Base-by-base conservation (phyloP, 2,888 invertebrate genomes). In the Luffia ferchaultella region DNA sequence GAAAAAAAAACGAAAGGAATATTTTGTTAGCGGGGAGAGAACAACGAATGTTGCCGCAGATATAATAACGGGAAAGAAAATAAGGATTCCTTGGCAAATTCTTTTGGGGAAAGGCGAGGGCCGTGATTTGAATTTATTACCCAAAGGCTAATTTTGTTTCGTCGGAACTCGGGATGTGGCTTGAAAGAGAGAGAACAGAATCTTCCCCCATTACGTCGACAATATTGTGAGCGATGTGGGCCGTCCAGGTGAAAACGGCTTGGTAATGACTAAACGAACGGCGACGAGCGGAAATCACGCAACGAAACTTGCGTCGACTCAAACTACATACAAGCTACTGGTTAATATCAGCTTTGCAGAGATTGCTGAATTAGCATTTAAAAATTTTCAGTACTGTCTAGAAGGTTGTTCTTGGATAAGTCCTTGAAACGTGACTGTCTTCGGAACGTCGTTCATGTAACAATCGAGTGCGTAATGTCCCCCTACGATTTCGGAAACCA, bases 51-150 rank as follows among this genome's bases (percentile, higher is more conserved):
- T 16, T n/a, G 20, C 49, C 49, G 20, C 49, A 49, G 42, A 49
- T 43, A 43, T 67, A 74, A 74, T 70, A 75, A 75, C 71, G 64
- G 67, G 73, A 76, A 76, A 70, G 68, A 73, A 78, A 80, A 79
- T 79, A 78, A 73, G 75, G 70, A 76, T 73, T 76, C 71, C 72
- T 62, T 67, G 61, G 69, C 63, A 70, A 76, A 76, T 76, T 73
- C 77, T 71, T 73, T 64, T 65, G 68, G 66, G 73, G 70, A 71
- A 77, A 77, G 71, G 70, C 73, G 72, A 65, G 65, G 61, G 68
- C 65, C 74, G 76, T 79, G 79, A 82, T 82, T 80, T 78, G 78
- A 78, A 80, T 79, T 79, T 78, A 79, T 78, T 77, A 73, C 76
- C 67, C 68, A 61, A 65, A 70, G 71, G 74, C 75, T 79, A 77